phyloP scores from a whole-genome alignment of 1,140 invertebrate species.

The Apolygus lucorum region DNA sequence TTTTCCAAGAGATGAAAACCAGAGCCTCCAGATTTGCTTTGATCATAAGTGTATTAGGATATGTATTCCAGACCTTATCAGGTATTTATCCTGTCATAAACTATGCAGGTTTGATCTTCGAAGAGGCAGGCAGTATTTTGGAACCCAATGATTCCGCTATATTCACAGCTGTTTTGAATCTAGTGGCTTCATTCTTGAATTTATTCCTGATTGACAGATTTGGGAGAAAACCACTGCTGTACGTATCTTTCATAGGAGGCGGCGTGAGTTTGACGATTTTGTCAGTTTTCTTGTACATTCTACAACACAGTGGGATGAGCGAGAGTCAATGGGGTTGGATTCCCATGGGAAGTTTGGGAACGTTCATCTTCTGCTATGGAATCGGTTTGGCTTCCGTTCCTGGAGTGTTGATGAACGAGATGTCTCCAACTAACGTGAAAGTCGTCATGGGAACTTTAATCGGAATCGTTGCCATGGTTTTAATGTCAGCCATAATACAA shows the following conservation, averaged over 20 bases:
- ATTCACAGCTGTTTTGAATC: background rate
- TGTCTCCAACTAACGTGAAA: background rate
- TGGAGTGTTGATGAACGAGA: background rate
- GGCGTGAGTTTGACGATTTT: background rate
- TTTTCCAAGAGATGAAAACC: background rate
- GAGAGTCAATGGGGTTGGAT: background rate
- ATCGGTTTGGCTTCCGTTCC: slow-evolving; percentile 3
- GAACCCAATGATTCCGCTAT: background rate
- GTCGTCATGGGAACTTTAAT: background rate
- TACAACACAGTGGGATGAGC: background rate
- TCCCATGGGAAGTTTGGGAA: background rate
- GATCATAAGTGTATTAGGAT: background rate
- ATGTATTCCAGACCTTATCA: background rate
- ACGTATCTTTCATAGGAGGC: background rate
- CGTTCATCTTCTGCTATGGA: background rate
- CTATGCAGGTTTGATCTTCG: background rate
- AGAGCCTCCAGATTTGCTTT: background rate
- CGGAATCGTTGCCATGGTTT: background rate
- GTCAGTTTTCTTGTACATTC: background rate
- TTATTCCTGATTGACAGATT: background rate
- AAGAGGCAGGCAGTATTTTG: background rate
- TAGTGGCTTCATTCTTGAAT: background rate
- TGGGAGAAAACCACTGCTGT: slow-evolving; percentile 2
- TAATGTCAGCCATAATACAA: background rate
- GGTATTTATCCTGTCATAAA: background rate